Base-by-base conservation (phyloP, 2,888 invertebrate species). In the Melikaiella ostensackeni region DNA sequence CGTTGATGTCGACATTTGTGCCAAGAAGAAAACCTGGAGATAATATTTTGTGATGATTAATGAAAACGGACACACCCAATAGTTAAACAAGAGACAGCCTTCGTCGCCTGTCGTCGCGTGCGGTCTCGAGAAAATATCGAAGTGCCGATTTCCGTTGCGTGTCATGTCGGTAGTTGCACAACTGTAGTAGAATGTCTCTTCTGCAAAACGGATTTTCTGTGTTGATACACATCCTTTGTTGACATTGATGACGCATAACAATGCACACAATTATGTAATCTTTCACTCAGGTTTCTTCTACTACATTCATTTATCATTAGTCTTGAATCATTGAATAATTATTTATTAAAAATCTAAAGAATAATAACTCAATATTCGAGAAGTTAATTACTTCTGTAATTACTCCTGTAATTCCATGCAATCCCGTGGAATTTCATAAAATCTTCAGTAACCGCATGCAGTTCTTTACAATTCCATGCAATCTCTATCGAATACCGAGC, bases 171-270 rank as follows among this genome's bases (percentile, higher is more conserved):
- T 55, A 50, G 75, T 75, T 75, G 64, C 75, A 63, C 75, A 75
- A 75, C 62, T 24, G 30, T 27, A n/a, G 61, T 42, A 21, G 42
- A 57, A 21, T 35, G n/a, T 57, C 24, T 61, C 50, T 75, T 38
- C 76, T 50, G 84, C 83, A 30, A 30, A 80, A 82, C 80, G 81
- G 74, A 19, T 78, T 77, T 35, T 16, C 33, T 27, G 16, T 24
- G 27, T 16, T 46, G 13, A 63, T 27, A 55, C 38, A 13, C 38
- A 38, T 57, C 42, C 63, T n/a, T 63, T 42, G 42, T 75, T 82
- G 79, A 79, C 82, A 78, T 21, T 75, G 61, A 82, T 77, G 57
- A 74, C 35, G 75, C 77, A 50, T 75, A 73, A 73, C 21, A 46
- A 66, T 55, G 19, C 24, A 21, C 19, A 74, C 78, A 77, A 57